Conservation (phyloP, 2,797 vertebrate genomes). For the Schizothorax lantsangensis region DNA sequence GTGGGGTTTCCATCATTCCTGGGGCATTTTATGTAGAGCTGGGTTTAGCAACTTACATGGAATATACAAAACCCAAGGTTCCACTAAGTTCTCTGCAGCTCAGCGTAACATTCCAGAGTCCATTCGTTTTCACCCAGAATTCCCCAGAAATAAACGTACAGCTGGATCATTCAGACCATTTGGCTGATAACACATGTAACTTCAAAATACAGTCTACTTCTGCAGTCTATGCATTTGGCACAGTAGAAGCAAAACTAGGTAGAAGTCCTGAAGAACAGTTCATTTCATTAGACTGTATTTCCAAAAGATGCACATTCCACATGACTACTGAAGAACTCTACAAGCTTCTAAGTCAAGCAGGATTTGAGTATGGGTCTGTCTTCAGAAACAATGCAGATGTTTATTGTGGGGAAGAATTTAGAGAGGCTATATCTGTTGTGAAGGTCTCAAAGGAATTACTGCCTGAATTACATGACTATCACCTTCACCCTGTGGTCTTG, state of each 20-base stretch:
- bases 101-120: conserved; percentile 79
- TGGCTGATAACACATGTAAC: conserved; percentile 37
- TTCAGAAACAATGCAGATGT: conserved; percentile 81
- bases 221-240: conserved; percentile 80
- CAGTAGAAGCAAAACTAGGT: conserved; percentile 67
- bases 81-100: conserved; percentile 78
- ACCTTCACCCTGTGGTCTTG: conserved; percentile 85
- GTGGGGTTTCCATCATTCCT: conserved; percentile 80
- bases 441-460: conserved; percentile 73
- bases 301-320: conserved; percentile 76
- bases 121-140: conserved; percentile 75
- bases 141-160: conserved; percentile 77
- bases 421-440: conserved; percentile 78
- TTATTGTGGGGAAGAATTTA: conserved; percentile 81
- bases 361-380: conserved; percentile 84
- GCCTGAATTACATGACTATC: conserved; percentile 80
- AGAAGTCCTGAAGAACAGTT: conserved; percentile 73
- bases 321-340: conserved; percentile 79
- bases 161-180: conserved; percentile 66
- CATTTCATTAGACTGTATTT: conserved; percentile 76
- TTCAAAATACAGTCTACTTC: conserved; percentile 77
- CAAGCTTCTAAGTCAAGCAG: conserved; percentile 70
- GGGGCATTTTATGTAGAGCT: conserved; percentile 85
- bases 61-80: conserved; percentile 75
- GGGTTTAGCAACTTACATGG: conserved; percentile 80